Percentiles rank a stretch among this genome's conserved stretches.
phyloP scores from a whole-genome alignment of 2,888 invertebrate species.

The Trissoscelio sp. region DNA sequence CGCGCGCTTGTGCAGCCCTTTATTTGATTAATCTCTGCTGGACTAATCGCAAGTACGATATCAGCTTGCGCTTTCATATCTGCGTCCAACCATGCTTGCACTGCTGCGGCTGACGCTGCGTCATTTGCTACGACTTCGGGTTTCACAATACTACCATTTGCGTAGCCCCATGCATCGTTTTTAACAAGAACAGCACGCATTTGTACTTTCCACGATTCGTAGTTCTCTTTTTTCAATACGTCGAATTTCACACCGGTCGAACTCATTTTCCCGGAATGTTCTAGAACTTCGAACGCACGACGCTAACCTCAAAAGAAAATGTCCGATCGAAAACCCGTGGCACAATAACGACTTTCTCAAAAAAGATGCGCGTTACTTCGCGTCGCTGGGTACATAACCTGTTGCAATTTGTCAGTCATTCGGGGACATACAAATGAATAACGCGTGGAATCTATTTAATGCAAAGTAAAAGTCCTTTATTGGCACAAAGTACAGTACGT shows the following conservation, averaged over 20 bases:
- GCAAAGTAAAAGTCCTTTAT: too few relatives aligned
- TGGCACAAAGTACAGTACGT: too few relatives aligned
- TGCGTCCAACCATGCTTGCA: not conserved
- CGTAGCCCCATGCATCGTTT: conserved; percentile 28
- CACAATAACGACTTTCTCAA: not conserved
- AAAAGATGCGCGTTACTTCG: not conserved
- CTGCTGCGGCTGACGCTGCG: not conserved
- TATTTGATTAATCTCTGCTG: conserved; percentile 5
- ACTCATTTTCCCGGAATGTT: not conserved
- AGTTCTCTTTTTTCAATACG: conserved; percentile 8
- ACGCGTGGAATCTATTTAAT: too few relatives aligned
- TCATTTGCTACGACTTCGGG: not conserved
- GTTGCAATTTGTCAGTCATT: not conserved
- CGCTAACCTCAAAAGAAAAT: conserved; percentile 1
- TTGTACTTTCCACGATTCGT: conserved; percentile 33
- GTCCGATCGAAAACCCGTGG: not conserved
- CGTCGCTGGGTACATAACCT: conserved; percentile 1
- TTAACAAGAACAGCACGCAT: conserved; percentile 40
- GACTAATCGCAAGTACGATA: conserved; percentile 13
- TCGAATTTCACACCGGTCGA: conserved; percentile 5
- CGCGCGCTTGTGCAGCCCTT: conserved; percentile 14
- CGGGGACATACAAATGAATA: not conserved
- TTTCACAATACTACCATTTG: not conserved
- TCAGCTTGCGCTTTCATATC: conserved; percentile 42
- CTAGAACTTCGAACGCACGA: not conserved